Conservation (phyloP, 1,140 invertebrate species). For the Drosophila subobscura region DNA sequence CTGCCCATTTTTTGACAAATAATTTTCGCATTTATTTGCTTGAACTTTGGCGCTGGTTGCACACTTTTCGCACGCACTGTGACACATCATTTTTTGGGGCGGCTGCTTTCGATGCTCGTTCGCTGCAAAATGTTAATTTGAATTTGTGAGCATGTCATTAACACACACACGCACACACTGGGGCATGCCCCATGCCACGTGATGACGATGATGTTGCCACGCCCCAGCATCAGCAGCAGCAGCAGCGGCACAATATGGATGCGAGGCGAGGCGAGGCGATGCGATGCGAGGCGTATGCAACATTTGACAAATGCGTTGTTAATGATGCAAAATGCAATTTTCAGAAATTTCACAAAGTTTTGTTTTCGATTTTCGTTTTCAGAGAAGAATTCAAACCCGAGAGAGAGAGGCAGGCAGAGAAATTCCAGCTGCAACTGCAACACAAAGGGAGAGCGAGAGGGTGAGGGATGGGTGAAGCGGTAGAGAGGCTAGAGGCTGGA, state of each 20-base stretch:
- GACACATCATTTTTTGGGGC: conserved; percentile 29
- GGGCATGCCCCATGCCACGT: conserved; percentile 10
- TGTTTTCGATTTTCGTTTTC: conserved; percentile 58
- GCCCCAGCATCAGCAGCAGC: not conserved
- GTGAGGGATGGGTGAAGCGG: too few relatives aligned
- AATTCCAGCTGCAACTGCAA: conserved; percentile 33
- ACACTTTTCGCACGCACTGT: conserved; percentile 43
- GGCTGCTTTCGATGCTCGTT: conserved; percentile 55
- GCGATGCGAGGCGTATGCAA: conserved; percentile 29
- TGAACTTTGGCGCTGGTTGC: not conserved
- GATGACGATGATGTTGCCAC: not conserved
- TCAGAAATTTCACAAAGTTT: conserved; percentile 70
- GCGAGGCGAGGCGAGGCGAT: conserved; percentile 3
- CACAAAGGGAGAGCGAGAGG: conserved; percentile 8
- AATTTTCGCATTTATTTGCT: not conserved
- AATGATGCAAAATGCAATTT: conserved; percentile 82
- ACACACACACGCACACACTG: conserved; percentile 56
- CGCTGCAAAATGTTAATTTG: conserved; percentile 81
- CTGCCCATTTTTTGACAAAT: not conserved
- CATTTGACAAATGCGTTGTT: conserved; percentile 81
- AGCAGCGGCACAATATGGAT: conserved; percentile 42
- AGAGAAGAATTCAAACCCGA: conserved; percentile 13
- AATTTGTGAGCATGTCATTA: conserved; percentile 83
- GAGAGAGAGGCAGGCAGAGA: conserved; percentile 14
- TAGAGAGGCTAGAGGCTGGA: conserved; percentile 9